phyloP scores from a whole-genome alignment of 2,797 vertebrate genomes.

The Lacerta viridis region DNA sequence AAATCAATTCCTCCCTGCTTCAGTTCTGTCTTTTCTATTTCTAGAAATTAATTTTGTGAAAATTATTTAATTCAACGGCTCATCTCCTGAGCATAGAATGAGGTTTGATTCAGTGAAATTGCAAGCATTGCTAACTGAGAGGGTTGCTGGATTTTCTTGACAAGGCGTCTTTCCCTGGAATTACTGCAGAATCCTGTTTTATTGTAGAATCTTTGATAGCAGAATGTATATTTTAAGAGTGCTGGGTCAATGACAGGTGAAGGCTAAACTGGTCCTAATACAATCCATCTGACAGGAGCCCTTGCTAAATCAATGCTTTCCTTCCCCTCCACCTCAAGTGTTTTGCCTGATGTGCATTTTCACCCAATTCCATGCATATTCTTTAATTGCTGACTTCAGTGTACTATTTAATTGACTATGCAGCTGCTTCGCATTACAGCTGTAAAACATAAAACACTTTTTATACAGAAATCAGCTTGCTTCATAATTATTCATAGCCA shows the following conservation, averaged over 20 bases:
- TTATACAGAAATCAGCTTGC: slow-evolving; percentile 26
- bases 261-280: slow-evolving; percentile 37
- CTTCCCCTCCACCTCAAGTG: too few species aligned
- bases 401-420: slow-evolving; percentile 45
- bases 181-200: slow-evolving; percentile 44
- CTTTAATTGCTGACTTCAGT: slow-evolving; percentile 34
- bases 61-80: neutral
- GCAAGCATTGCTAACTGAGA: neutral
- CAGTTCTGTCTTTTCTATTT: neutral
- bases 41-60: neutral
- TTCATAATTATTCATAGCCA: slow-evolving; percentile 37
- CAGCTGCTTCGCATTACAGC: slow-evolving; percentile 33
- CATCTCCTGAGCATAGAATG: neutral
- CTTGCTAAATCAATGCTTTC: slow-evolving; percentile 32
- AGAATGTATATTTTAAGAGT: slow-evolving; percentile 13
- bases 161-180: neutral
- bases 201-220: neutral
- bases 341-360: too few species aligned
- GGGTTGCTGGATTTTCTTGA: neutral
- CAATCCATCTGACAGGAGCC: neutral
- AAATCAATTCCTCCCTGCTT: neutral
- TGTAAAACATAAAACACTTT: too few species aligned
- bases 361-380: slow-evolving; percentile 17
- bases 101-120: neutral
- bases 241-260: slow-evolving; percentile 40